Evolutionary conservation across 2,113 vertebrate species (phyloP).

Genomic region (Dromaius novaehollandiae): DNA sequence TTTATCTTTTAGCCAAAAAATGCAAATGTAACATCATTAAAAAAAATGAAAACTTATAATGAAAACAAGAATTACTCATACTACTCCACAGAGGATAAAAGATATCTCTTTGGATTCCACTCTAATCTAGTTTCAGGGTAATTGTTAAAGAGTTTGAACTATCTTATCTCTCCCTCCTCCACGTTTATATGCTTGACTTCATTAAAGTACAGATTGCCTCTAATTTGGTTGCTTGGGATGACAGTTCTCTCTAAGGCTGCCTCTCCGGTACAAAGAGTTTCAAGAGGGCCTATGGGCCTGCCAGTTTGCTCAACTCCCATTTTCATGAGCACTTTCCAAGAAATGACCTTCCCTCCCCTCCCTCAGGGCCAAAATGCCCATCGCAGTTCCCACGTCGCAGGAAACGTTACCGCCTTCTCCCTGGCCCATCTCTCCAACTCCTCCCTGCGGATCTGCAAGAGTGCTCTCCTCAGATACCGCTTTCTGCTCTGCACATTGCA

Average conservation of each 20-base stretch:
- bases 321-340: not conserved
- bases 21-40: slow-evolving; percentile 32
- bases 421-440: not conserved
- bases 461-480: not conserved
- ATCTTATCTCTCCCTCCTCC: slow-evolving; percentile 36
- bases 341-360: not conserved
- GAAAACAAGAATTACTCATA: slow-evolving; percentile 60
- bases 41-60: slow-evolving; percentile 58
- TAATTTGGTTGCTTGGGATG: not conserved
- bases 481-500: not conserved
- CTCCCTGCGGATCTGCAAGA: not conserved
- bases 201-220: slow-evolving; percentile 19
- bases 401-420: not conserved
- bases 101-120: slow-evolving; percentile 43
- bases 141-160: slow-evolving; percentile 48
- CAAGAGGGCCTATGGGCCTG: not conserved
- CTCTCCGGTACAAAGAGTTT: not conserved
- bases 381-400: not conserved
- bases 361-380: not conserved
- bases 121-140: slow-evolving; percentile 56
- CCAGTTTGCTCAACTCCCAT: not conserved
- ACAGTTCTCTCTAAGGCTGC: not conserved
- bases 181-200: slow-evolving; percentile 33
- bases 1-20: slow-evolving; percentile 38
- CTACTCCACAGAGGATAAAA: slow-evolving; percentile 44